Conservation (phyloP, 2,888 invertebrate genomes). For the Sinodicranocentrus sp. region DNA sequence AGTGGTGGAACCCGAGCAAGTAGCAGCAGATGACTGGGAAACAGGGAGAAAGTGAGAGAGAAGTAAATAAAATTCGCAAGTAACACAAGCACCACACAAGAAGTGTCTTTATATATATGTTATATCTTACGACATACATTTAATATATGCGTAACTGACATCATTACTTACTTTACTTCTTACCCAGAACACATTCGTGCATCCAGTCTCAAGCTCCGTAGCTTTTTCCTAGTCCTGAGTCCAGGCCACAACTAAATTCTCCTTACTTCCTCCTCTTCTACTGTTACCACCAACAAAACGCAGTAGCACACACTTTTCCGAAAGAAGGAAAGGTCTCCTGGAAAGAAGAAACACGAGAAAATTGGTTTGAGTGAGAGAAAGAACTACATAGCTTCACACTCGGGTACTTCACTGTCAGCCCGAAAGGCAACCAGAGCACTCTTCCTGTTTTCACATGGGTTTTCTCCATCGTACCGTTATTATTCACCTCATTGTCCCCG, state of each 20-base stretch:
- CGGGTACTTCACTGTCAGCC: slow-evolving; percentile 26
- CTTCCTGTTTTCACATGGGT: neutral
- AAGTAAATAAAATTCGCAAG: slow-evolving; percentile 54
- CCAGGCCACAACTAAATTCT: neutral
- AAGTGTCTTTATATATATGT: slow-evolving; percentile 54
- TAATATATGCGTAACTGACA: slow-evolving; percentile 60
- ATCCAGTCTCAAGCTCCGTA: too few species aligned
- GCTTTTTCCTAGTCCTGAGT: neutral
- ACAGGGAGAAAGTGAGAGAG: slow-evolving; percentile 25
- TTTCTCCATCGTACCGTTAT: too few species aligned
- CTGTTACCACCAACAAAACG: neutral
- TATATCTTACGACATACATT: slow-evolving; percentile 51
- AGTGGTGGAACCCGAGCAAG: slow-evolving; percentile 64
- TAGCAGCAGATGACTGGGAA: slow-evolving; percentile 67
- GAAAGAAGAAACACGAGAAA: neutral
- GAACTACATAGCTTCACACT: neutral
- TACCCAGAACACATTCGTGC: neutral
- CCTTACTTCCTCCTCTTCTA: neutral
- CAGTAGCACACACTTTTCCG: neutral
- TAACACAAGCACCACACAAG: slow-evolving; percentile 16
- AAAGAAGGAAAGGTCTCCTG: slow-evolving; percentile 6
- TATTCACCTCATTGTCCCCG: too few species aligned
- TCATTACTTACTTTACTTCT: slow-evolving; percentile 33
- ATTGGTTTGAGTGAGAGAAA: neutral
- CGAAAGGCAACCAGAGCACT: slow-evolving; percentile 8